phyloP scores from a whole-genome alignment of 23 tunicate genomes.

The Corella eumyota region DNA sequence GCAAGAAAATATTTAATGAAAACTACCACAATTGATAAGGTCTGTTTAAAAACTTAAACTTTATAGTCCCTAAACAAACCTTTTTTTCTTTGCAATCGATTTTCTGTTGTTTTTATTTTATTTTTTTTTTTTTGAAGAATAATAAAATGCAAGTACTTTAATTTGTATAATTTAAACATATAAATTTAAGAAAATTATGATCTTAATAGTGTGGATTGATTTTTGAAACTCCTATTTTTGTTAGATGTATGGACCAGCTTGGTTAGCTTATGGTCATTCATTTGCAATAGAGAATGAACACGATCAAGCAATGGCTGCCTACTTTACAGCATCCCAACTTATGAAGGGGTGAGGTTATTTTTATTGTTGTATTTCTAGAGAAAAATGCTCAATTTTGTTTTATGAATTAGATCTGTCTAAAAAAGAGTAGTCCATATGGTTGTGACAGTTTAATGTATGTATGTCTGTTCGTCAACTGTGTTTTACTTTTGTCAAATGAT shows the following conservation, averaged over 20 bases:
- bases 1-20: conserved; percentile 64
- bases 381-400: not conserved
- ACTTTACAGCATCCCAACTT: conserved; percentile 69
- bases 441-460: no score
- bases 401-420: no score
- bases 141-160: no score
- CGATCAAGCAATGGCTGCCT: conserved; percentile 98
- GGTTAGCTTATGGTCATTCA: conserved; percentile 92
- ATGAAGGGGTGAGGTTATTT: conserved; percentile 55
- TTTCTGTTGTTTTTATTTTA: no score
- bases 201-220: no score
- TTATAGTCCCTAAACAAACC: no score
- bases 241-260: conserved; percentile 93
- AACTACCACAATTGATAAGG: conserved; percentile 73
- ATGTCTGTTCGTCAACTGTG: not conserved
- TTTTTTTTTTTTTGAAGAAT: no score
- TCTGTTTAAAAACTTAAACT: conserved; percentile 1
- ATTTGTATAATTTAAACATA: no score
- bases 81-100: not conserved
- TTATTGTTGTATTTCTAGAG: not conserved
- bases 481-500: not conserved
- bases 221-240: no score
- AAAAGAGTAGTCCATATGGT: no score
- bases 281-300: conserved; percentile 84
- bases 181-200: no score